phyloP scores from a whole-genome alignment of 1,140 invertebrate genomes.

The Anastatus disparis region DNA sequence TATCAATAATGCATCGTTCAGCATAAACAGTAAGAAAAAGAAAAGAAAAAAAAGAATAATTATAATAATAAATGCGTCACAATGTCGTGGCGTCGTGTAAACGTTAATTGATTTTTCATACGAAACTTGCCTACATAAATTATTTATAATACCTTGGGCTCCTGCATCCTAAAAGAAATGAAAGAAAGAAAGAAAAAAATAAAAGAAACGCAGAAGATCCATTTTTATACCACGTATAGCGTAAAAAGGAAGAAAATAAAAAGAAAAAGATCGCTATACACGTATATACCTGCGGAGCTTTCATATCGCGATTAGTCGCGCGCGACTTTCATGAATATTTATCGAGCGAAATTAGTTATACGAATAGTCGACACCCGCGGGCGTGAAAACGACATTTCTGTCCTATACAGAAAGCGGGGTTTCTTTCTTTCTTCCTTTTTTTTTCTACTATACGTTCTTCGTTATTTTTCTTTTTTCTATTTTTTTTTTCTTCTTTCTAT shows the following conservation, averaged over 20 bases:
- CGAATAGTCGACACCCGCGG: slow-evolving; percentile 52
- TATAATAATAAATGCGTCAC: too few species aligned
- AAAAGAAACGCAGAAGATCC: too few species aligned
- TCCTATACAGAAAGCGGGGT: slow-evolving; percentile 29
- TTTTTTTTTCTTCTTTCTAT: slow-evolving; percentile 37
- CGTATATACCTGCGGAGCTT: slow-evolving; percentile 8
- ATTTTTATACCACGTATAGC: background rate
- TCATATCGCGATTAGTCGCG: slow-evolving; percentile 52
- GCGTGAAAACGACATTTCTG: slow-evolving; percentile 51
- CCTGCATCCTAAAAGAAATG: too few species aligned
- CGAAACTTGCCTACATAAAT: slow-evolving; percentile 30
- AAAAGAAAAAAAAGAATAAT: too few species aligned
- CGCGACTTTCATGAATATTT: slow-evolving; percentile 63
- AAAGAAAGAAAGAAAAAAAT: too few species aligned
- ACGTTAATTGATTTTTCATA: slow-evolving; percentile 39
- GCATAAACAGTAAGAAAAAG: too few species aligned
- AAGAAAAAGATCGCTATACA: background rate
- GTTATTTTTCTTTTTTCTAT: slow-evolving; percentile 42
- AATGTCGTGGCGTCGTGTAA: slow-evolving; percentile 21
- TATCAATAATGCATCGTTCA: too few species aligned
- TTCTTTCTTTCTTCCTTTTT: slow-evolving; percentile 39
- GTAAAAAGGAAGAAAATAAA: slow-evolving; percentile 6
- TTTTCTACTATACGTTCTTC: too few species aligned
- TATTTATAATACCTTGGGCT: slow-evolving; percentile 13
- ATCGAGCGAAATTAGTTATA: slow-evolving; percentile 60